phyloP scores from a whole-genome alignment of 35 echinoderm and acorn worm genomes.

The Holothuria glaberrima region DNA sequence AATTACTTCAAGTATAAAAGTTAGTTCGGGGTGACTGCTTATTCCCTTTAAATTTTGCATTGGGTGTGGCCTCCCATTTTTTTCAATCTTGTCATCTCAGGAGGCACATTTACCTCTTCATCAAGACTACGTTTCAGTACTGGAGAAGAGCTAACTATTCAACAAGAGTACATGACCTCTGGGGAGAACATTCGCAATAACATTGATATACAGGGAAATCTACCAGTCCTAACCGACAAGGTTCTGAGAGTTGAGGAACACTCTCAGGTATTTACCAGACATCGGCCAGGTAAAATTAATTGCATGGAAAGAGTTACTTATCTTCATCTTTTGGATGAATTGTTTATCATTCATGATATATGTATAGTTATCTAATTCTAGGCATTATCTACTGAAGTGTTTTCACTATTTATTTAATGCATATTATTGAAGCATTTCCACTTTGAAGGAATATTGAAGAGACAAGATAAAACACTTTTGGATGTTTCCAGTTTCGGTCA shows the following conservation, averaged over 20 bases:
- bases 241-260: neutral
- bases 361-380: no score
- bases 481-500: no score
- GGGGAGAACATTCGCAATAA: neutral
- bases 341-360: no score
- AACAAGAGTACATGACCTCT: conserved; percentile 10
- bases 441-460: no score
- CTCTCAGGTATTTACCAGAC: conserved; percentile 13
- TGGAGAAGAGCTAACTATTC: conserved; percentile 11
- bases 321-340: no score
- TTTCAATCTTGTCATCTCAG: neutral
- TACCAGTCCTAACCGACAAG: neutral
- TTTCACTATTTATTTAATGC: no score
- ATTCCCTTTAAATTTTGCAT: no score
- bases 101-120: neutral
- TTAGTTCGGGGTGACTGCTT: no score
- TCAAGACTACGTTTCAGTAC: conserved; percentile 20
- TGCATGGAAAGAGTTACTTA: neutral
- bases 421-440: neutral
- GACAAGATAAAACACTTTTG: no score
- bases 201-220: conserved; percentile 22
- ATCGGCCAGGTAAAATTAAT: conserved; percentile 11
- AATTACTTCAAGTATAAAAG: no score
- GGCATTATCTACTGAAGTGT: no score
- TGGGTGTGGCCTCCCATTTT: neutral